Evolutionary conservation across 2,113 vertebrate species (phyloP), one percentile per base, ranked within the genome.

Genomic region (Sapajus apella): DNA sequence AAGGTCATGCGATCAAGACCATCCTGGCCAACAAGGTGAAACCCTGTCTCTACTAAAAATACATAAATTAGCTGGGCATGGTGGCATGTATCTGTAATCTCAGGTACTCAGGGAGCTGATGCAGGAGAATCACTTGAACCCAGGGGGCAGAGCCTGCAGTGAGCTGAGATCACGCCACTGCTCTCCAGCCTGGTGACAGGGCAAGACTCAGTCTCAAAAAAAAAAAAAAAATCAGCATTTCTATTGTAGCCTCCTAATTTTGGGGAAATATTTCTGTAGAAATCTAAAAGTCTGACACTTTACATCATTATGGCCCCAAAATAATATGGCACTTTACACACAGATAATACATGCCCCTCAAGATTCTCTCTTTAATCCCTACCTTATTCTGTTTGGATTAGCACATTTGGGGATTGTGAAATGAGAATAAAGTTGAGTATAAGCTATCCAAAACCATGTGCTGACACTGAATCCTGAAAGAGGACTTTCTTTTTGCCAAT

Each of bases 241-340:
- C 37, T 84, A 56, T 2, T 79, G 47, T 43, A 90, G 50, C n/a
- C 21, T 89, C 70, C 56, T 52, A 90, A 52, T 91, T 80, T 32
- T 20, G n/a, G 12, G 32, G 6, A n/a, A 72, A 82, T 72, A 76
- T 37, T 87, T 85, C 58, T 85, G 81, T 50, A 72, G 83, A 97
- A 89, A 97, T 77, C 30, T 12, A 90, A 56, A 89, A 85, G 32
- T 70, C 72, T 70, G 30, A 47, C 95, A 90, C 47, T 43, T 90
- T 66, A 89, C n/a, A 30, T 52, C 95, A 90, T 88, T 89, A 86
- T 83, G 64, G 43, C 56, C 27, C 82, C 91, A 43, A 91, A 97
- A 87, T 40, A 96, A 45, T 32, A 87, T 16, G 87, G 16, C 9
- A 88, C 37, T 96, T 88, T 40, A 82, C 37, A 55, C 32, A 82